phyloP scores from a whole-genome alignment of 1,140 invertebrate species.

The Penaeus vannamei region DNA sequence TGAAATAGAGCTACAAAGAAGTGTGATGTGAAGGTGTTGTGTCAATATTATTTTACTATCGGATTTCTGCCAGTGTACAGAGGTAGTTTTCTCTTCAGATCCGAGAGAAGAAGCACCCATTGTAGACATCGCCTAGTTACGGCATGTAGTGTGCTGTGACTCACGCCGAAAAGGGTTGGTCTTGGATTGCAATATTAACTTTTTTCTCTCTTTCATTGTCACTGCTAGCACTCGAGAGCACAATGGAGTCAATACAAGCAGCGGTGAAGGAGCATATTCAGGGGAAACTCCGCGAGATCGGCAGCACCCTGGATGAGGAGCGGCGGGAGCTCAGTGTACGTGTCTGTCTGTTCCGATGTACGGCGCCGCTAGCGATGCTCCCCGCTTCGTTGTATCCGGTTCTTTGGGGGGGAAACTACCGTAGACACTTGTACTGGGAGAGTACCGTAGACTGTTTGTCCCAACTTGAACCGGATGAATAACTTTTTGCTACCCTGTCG shows the following conservation, averaged over 20 bases:
- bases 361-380: too few species aligned
- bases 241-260: slow-evolving; percentile 61
- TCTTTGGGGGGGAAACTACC: too few species aligned
- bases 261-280: slow-evolving; percentile 60
- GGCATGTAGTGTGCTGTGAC: too few species aligned
- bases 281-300: slow-evolving; percentile 60
- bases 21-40: too few species aligned
- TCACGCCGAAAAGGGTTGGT: not conserved
- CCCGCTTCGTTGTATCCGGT: too few species aligned
- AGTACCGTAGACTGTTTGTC: too few species aligned
- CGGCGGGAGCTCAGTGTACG: slow-evolving; percentile 61
- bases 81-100: not conserved
- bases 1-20: too few species aligned
- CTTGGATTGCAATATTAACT: not conserved
- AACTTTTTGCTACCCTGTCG: too few species aligned
- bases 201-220: slow-evolving; percentile 21
- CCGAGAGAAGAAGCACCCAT: not conserved
- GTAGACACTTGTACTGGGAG: too few species aligned
- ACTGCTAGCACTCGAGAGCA: slow-evolving; percentile 38
- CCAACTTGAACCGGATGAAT: too few species aligned
- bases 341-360: slow-evolving; percentile 2
- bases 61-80: not conserved
- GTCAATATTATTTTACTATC: not conserved
- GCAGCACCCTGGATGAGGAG: slow-evolving; percentile 59
- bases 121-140: not conserved